Conservation (phyloP, 2,113 vertebrate species). For the Sinocyclocheilus maitianheensis region DNA sequence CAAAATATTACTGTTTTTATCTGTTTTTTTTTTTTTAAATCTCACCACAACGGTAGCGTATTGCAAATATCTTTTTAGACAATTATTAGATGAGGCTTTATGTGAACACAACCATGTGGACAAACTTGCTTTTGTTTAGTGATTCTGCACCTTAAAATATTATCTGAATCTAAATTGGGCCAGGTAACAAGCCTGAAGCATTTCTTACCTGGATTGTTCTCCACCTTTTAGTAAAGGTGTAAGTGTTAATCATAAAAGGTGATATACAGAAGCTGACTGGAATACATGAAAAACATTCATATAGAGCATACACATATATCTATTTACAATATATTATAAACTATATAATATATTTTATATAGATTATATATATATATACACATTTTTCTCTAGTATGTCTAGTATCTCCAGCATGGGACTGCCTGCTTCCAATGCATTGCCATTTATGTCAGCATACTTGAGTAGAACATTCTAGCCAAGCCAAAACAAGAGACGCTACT, state of each 20-base stretch:
- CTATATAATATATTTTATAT: background rate
- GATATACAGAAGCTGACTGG: background rate
- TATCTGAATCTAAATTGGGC: background rate
- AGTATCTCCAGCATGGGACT: no score
- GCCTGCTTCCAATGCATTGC: background rate
- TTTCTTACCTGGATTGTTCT: background rate
- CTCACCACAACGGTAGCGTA: no score
- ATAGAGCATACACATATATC: no score
- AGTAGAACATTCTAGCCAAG: background rate
- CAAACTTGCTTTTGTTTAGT: background rate
- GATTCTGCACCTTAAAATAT: background rate
- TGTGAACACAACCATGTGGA: background rate
- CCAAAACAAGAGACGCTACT: no score
- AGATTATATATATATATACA: no score
- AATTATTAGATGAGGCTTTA: background rate
- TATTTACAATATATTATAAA: no score
- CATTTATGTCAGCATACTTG: background rate
- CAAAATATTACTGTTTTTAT: no score
- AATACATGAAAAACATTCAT: background rate
- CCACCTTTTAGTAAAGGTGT: background rate
- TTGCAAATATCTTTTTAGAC: no score
- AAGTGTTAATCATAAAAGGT: background rate
- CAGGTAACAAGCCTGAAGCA: background rate
- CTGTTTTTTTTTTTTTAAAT: no score
- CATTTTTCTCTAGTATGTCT: no score